Evolutionary conservation across 2,888 invertebrate genomes (phyloP), one percentile per base, ranked within the genome.

Genomic region (Chalcosyrphus nemorum): DNA sequence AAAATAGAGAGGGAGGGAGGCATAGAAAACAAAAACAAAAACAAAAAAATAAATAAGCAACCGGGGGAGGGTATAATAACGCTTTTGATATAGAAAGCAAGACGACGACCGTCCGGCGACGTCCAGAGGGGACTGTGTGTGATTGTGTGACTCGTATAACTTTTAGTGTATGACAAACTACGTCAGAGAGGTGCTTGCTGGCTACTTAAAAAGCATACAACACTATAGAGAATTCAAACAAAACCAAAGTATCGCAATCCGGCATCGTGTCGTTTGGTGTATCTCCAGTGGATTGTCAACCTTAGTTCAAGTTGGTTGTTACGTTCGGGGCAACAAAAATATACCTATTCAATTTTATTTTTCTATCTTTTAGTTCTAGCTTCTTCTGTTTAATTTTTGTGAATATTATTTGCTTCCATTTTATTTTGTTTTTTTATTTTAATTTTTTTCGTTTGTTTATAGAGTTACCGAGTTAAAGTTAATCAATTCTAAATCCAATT

Each of bases 271-370:
- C 29, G 84, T 74, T n/a, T 66, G 70, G 70, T 70, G 80, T 84
- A 80, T 80, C 68, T 78, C 78, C 84, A 84, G 84, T 84, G 75
- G 63, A 84, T 84, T 84, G 84, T 84, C 84, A 84, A 84, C 84
- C 75, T 68, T 84, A 84, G 74, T 80, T 84, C 80, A 84, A 84
- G 84, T 84, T 84, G 84, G 84, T 84, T 75, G 84, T 65, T 81
- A 65, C 57, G 70, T 80, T 84, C 80, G 74, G 50, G n/a, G n/a
- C n/a, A n/a, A n/a, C 21, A 54, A 45, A 68, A 66, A 47, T n/a
- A n/a, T n/a, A n/a, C n/a, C n/a, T n/a, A 56, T 43, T 68, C 32
- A 65, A 50, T 24, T 52, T 80, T 57, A 13, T 63, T 63, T 15
- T 27, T 68, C 45, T 19, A 19, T 47, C 27, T 45, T 50, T 74